Evolutionary conservation across 2,888 invertebrate genomes (phyloP), one percentile per base, ranked within the genome.

Genomic region (Rhamnusium bicolor): DNA sequence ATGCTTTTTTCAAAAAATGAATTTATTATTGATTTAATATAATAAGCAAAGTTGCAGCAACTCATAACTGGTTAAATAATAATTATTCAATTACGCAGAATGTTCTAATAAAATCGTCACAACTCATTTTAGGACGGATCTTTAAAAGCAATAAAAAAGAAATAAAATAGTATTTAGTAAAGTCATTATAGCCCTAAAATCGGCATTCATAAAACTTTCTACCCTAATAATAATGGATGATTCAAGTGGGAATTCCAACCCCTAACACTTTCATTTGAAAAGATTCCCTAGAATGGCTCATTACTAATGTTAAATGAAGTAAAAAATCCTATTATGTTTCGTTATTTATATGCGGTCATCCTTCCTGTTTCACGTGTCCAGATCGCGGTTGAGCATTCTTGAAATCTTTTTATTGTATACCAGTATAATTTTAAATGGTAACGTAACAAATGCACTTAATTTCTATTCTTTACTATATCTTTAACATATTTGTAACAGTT

Each of bases 251-350:
- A 54, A 53, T 53, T 69, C 40, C 32, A 54, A 21, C 40, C 46
- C 58, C 53, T 58, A 53, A 69, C 62, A 69, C 62, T 69, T 62
- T 53, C 18, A 62, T 69, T 54, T 53, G 46, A 53, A 46, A 54
- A 54, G 61, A 40, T 40, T 61, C 46, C 46, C 21, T 24, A 24
- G 16, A n/a, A 40, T n/a, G 61, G 21, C 21, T 61, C 61, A 61
- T 61, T 47, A 61, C 61, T 12, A 21, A 46, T n/a, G 58, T 56
- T 54, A 63, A 72, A 72, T 68, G 72, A 68, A 72, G 60, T 56
- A 62, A 72, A 61, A 62, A 72, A 72, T 72, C 72, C 68, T 21
- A 72, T 72, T 68, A 72, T 19, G 68, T 56, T 24, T 65, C 49
- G 29, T 62, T 62, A 56, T 56, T 62, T 65, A 49, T 32, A 63